Conservation (phyloP, 2,888 invertebrate species). For the Branchellion lobata region DNA sequence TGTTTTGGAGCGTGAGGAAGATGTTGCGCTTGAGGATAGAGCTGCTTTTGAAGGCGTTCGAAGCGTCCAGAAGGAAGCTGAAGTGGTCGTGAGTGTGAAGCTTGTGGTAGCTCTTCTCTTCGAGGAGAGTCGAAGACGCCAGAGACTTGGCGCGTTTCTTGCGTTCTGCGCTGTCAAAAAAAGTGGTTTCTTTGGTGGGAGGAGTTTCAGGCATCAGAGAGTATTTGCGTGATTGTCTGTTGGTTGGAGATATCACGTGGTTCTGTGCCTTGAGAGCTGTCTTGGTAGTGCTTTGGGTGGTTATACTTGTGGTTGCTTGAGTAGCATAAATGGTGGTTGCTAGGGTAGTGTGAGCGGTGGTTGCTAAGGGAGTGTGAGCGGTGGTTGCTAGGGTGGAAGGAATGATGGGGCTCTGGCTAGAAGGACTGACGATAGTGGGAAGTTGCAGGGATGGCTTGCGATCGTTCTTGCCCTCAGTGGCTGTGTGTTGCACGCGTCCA, state of each 20-base stretch:
- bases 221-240: too few species aligned
- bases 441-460: not conserved
- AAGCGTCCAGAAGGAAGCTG: not conserved
- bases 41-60: not conserved
- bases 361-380: too few species aligned
- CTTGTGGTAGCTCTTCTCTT: not conserved
- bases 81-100: too few species aligned
- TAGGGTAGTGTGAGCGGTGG: too few species aligned
- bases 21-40: conserved; percentile 12
- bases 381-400: too few species aligned
- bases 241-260: not conserved
- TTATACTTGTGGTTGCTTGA: not conserved
- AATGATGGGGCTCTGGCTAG: too few species aligned
- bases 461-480: not conserved
- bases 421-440: not conserved
- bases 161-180: not conserved
- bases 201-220: too few species aligned
- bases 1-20: conserved; percentile 16
- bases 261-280: not conserved
- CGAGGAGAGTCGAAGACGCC: conserved; percentile 4
- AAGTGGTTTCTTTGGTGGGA: too few species aligned
- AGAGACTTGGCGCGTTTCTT: conserved; percentile 39
- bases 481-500: not conserved
- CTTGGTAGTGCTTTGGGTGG: not conserved
- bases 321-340: too few species aligned